Evolutionary conservation across 92 coral and sea anemone genomes (phyloP).

Genomic region (Siderastrea siderea): DNA sequence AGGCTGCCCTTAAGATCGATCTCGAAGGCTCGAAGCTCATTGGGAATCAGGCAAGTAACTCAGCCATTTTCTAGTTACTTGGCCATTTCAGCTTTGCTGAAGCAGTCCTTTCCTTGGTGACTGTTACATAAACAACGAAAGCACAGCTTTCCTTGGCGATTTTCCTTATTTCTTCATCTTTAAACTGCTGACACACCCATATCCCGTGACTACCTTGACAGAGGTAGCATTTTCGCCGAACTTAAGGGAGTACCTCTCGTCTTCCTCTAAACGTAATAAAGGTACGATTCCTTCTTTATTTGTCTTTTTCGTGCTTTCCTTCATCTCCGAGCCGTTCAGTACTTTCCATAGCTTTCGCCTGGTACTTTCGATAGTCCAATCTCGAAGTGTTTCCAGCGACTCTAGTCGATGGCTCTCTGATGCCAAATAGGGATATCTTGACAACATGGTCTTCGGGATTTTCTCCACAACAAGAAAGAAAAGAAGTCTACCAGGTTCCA

Average conservation of each 20-base stretch:
- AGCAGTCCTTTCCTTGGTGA: slow-evolving; percentile 64
- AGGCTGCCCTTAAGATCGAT: slow-evolving; percentile 60
- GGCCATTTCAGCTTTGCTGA: neutral
- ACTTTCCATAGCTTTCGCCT: slow-evolving; percentile 31
- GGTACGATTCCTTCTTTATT: neutral
- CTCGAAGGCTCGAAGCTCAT: slow-evolving; percentile 50
- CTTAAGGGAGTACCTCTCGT: neutral
- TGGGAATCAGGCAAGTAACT: slow-evolving; percentile 30
- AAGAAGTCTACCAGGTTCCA: slow-evolving; percentile 38
- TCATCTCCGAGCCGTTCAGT: slow-evolving; percentile 20
- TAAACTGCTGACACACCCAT: slow-evolving; percentile 43
- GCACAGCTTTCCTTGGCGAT: slow-evolving; percentile 74
- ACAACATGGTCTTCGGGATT: slow-evolving; percentile 33
- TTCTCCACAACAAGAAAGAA: slow-evolving; percentile 46
- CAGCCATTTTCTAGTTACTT: too few species aligned
- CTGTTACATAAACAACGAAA: slow-evolving; percentile 53
- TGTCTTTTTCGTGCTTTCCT: slow-evolving; percentile 5
- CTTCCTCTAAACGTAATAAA: neutral
- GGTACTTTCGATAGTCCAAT: slow-evolving; percentile 43
- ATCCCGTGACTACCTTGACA: slow-evolving; percentile 41
- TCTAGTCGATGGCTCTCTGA: slow-evolving; percentile 9
- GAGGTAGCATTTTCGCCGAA: neutral
- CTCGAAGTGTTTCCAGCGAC: slow-evolving; percentile 29
- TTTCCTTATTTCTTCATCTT: slow-evolving; percentile 57
- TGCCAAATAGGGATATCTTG: slow-evolving; percentile 26